These are phyloP conservation scores for Nomia melanderi DNA, from an alignment of 1,140 invertebrate genomes.

Conservation along the genomic window DNA sequence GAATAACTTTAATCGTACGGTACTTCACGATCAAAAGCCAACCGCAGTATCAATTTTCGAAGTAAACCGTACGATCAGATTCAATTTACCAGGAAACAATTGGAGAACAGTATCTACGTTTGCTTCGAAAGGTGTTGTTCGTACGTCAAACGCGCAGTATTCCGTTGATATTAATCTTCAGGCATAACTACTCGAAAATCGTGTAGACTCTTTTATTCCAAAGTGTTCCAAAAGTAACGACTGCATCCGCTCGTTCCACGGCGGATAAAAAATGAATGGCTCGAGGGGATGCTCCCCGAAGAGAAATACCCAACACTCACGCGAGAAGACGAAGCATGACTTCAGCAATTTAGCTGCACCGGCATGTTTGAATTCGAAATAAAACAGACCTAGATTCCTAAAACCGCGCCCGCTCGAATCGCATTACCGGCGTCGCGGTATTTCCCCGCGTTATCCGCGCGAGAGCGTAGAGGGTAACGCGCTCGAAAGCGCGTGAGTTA, in stretches of 20 bases:
- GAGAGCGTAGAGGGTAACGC: slow-evolving; percentile 2
- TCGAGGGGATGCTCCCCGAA: background rate
- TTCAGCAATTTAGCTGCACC: no score
- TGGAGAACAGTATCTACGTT: no score
- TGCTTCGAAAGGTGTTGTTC: background rate
- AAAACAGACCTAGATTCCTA: no score
- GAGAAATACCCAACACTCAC: background rate
- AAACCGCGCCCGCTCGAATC: slow-evolving; percentile 13
- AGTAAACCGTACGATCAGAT: no score
- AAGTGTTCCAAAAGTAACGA: background rate
- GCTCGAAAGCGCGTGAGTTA: slow-evolving; percentile 46
- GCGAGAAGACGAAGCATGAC: no score
- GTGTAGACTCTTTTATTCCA: background rate
- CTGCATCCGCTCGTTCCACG: background rate
- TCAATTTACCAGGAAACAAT: no score
- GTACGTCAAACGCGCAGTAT: background rate
- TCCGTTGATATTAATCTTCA: slow-evolving; percentile 14
- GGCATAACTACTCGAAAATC: background rate
- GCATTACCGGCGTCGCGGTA: slow-evolving; percentile 32
- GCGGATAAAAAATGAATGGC: background rate
- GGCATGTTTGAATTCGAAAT: no score
- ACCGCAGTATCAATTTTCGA: no score
- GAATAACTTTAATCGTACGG: no score
- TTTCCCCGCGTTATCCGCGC: slow-evolving; percentile 43
- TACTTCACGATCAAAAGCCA: no score